Evolutionary conservation across 92 coral and sea anemone species (phyloP).

Genomic region (Epizoanthus ramosus): DNA sequence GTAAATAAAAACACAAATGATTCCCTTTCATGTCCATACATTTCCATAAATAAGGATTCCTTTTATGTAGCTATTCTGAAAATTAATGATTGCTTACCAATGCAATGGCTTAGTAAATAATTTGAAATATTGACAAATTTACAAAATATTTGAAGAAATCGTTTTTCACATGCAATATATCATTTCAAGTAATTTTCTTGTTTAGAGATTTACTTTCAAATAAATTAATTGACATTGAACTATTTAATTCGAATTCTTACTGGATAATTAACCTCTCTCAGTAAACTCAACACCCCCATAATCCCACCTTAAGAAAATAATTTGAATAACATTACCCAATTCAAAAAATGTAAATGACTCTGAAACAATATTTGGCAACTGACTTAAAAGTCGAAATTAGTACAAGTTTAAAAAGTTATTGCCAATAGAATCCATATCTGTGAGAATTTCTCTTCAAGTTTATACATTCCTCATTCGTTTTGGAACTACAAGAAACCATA

Average conservation of each 20-base stretch:
- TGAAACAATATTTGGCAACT: too few species aligned
- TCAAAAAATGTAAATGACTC: too few species aligned
- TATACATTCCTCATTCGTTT: background rate
- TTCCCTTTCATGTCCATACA: background rate
- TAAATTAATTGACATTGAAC: background rate
- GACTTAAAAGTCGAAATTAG: too few species aligned
- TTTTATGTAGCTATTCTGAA: slow-evolving; percentile 5
- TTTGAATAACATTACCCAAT: too few species aligned
- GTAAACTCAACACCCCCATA: too few species aligned
- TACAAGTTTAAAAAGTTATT: too few species aligned
- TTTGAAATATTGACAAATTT: slow-evolving; percentile 16
- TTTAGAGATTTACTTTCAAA: slow-evolving; percentile 1
- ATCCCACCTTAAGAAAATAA: too few species aligned
- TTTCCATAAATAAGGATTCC: background rate
- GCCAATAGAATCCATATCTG: too few species aligned
- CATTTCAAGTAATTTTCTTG: background rate
- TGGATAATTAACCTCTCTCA: background rate
- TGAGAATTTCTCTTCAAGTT: background rate
- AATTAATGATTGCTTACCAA: background rate
- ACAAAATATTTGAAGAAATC: slow-evolving; percentile 20
- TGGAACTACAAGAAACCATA: background rate
- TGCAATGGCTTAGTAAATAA: background rate
- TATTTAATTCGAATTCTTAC: background rate
- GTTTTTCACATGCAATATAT: background rate
- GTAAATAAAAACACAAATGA: slow-evolving; percentile 7